Percentiles rank a stretch among this genome's conserved stretches.
Evolutionary conservation across 2,888 invertebrate genomes (phyloP).

Genomic region (Drosophila cognata): DNA sequence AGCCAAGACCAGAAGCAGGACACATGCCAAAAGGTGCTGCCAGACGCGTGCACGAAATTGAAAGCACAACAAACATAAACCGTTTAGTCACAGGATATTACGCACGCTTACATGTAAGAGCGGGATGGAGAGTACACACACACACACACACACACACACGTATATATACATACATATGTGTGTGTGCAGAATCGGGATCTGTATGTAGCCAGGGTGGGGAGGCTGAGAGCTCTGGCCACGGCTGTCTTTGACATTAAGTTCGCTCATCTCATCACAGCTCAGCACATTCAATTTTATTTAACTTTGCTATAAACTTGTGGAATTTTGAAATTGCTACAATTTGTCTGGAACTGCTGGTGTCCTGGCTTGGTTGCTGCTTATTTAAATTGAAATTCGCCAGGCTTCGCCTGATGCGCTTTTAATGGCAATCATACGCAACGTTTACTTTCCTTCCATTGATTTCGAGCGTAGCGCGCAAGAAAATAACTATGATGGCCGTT

Average conservation of each 20-base stretch:
- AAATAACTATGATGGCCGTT: background rate
- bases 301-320: conserved; percentile 72
- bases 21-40: conserved; percentile 49
- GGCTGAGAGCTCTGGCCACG: conserved; percentile 32
- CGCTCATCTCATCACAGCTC: conserved; percentile 14
- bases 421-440: conserved; percentile 74
- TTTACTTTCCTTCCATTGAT: conserved; percentile 64
- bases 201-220: conserved; percentile 5
- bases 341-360: conserved; percentile 56
- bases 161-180: background rate
- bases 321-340: conserved; percentile 81
- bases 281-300: conserved; percentile 76
- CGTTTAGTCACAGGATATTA: conserved; percentile 86
- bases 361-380: conserved; percentile 3
- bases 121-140: conserved; percentile 19
- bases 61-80: conserved; percentile 85
- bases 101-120: conserved; percentile 81
- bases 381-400: conserved; percentile 33
- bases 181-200: conserved; percentile 15
- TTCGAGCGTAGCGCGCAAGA: conserved; percentile 23
- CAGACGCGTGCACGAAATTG: conserved; percentile 79
- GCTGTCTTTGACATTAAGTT: conserved; percentile 64
- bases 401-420: conserved; percentile 33
- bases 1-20: conserved; percentile 27
- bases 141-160: background rate